Conservation (phyloP, 2,113 vertebrate genomes). For the Cottus gobio region DNA sequence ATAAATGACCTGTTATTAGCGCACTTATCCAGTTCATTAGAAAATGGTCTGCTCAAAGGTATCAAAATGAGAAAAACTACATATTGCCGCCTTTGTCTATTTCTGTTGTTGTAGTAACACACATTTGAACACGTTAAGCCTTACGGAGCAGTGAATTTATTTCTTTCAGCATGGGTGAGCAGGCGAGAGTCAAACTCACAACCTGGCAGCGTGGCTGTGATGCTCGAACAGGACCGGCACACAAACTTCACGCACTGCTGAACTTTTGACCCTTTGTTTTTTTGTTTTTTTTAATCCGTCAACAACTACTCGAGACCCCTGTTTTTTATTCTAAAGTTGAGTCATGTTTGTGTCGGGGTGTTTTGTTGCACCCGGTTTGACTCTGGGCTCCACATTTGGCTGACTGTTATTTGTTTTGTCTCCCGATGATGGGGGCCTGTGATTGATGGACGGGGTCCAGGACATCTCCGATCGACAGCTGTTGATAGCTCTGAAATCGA, state of each 20-base stretch:
- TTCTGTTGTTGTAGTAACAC: not conserved
- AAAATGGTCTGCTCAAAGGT: not conserved
- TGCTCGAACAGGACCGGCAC: slow-evolving; percentile 6
- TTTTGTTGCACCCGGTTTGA: slow-evolving; percentile 66
- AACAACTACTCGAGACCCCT: slow-evolving; percentile 5
- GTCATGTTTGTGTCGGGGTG: slow-evolving; percentile 44
- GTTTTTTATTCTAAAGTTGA: slow-evolving; percentile 36
- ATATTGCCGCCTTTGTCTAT: not conserved
- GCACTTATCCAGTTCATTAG: not conserved
- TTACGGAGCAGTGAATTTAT: slow-evolving; percentile 22
- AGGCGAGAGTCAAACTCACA: slow-evolving; percentile 16
- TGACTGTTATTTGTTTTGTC: slow-evolving; percentile 81
- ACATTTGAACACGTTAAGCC: slow-evolving; percentile 16
- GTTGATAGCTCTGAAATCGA: slow-evolving; percentile 87
- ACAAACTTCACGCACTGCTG: slow-evolving; percentile 45
- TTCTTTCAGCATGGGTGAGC: slow-evolving; percentile 30
- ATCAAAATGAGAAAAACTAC: not conserved
- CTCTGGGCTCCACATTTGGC: slow-evolving; percentile 73
- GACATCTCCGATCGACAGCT: slow-evolving; percentile 88
- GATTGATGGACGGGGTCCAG: slow-evolving; percentile 86
- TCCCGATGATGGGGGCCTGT: slow-evolving; percentile 79
- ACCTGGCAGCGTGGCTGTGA: slow-evolving; percentile 21
- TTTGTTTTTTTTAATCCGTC: slow-evolving; percentile 19
- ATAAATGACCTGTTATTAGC: not conserved
- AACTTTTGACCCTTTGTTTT: slow-evolving; percentile 52